A percentile compares a stretch with the other conserved stretches of the same genome.
phyloP scores from a whole-genome alignment of 2,888 invertebrate genomes.

The Scaptomyza caliginosa region DNA sequence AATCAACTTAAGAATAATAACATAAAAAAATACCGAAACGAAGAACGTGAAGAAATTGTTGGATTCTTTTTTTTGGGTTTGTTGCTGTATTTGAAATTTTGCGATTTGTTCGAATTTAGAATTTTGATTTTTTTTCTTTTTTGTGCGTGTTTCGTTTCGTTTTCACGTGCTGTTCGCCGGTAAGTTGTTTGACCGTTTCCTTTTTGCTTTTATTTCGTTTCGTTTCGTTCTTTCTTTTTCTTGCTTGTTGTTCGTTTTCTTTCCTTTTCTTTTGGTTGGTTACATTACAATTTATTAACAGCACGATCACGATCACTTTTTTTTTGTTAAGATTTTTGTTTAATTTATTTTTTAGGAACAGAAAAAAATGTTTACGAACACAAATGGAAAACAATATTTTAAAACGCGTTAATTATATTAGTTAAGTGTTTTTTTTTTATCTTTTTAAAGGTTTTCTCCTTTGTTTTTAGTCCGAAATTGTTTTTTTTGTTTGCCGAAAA shows the following conservation, averaged over 20 bases:
- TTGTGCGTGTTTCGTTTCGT: slow-evolving; percentile 34
- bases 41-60: slow-evolving; percentile 42
- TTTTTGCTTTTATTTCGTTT: slow-evolving; percentile 9
- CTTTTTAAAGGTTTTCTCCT: slow-evolving; percentile 24
- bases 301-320: slow-evolving; percentile 61
- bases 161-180: slow-evolving; percentile 54
- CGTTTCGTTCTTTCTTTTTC: neutral
- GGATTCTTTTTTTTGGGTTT: slow-evolving; percentile 14
- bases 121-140: slow-evolving; percentile 55
- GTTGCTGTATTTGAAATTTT: slow-evolving; percentile 25
- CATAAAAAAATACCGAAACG: slow-evolving; percentile 62
- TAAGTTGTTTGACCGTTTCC: slow-evolving; percentile 42
- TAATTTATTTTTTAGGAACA: slow-evolving; percentile 27
- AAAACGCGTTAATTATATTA: slow-evolving; percentile 52
- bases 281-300: slow-evolving; percentile 39
- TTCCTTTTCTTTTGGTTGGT: slow-evolving; percentile 22
- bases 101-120: slow-evolving; percentile 67
- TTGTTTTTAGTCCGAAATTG: slow-evolving; percentile 62
- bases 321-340: slow-evolving; percentile 22
- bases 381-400: slow-evolving; percentile 57
- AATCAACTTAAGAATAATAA: slow-evolving; percentile 61
- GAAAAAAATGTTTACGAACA: slow-evolving; percentile 75
- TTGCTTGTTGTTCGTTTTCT: neutral
- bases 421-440: slow-evolving; percentile 23
- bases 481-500: slow-evolving; percentile 55